Evolutionary conservation across 1,140 invertebrate genomes (phyloP).

Genomic region (Brachystomella parvula): DNA sequence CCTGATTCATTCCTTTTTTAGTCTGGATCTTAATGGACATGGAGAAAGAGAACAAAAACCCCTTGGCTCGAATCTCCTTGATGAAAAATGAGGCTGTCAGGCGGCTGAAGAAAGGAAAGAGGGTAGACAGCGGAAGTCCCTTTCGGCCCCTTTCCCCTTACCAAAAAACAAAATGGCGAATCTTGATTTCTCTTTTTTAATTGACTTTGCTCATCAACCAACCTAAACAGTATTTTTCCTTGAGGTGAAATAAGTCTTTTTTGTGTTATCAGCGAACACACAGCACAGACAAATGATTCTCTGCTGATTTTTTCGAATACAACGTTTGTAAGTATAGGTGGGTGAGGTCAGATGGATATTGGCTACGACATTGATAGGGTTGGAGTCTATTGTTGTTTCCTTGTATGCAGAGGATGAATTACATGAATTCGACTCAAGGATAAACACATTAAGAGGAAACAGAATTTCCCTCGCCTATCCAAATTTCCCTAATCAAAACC

Average conservation of each 20-base stretch:
- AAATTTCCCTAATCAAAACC: background rate
- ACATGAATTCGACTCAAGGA: too few species aligned
- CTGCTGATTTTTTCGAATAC: background rate
- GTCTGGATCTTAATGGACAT: background rate
- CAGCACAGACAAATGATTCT: background rate
- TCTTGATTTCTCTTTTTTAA: background rate
- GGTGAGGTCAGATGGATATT: background rate
- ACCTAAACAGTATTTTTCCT: background rate
- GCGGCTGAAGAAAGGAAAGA: background rate
- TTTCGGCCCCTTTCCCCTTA: background rate
- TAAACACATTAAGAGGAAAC: constrained; percentile 1
- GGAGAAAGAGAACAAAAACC: background rate
- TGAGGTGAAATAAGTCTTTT: background rate
- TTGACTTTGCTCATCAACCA: background rate
- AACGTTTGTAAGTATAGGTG: too few species aligned
- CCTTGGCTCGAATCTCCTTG: background rate
- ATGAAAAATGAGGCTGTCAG: constrained; percentile 9
- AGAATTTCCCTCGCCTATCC: background rate
- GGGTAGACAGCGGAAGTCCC: constrained; percentile 4
- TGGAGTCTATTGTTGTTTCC: too few species aligned
- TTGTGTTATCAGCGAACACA: background rate
- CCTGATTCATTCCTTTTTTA: constrained; percentile 3
- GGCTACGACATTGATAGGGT: too few species aligned
- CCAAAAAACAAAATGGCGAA: background rate
- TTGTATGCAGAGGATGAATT: background rate